phyloP scores from a whole-genome alignment of 2,888 invertebrate species.

The Vanessa cardui region DNA sequence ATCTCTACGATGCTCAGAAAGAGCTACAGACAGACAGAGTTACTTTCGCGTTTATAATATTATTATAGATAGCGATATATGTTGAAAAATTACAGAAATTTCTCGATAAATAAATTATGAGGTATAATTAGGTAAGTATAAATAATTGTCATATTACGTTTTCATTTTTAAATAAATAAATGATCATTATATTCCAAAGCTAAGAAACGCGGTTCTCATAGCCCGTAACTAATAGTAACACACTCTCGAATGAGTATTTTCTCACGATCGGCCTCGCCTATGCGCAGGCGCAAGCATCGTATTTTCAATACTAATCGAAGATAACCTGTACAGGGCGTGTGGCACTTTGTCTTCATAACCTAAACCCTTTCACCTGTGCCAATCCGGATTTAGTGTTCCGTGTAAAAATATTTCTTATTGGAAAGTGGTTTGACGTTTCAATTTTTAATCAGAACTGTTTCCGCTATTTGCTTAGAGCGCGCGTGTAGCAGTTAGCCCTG shows the following conservation, averaged over 20 bases:
- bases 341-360: conserved; percentile 14
- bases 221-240: conserved; percentile 51
- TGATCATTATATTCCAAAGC: not conserved
- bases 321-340: conserved; percentile 39
- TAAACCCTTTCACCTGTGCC: conserved; percentile 36
- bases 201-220: conserved; percentile 43
- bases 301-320: conserved; percentile 45
- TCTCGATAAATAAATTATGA: not conserved
- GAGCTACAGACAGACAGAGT: no score
- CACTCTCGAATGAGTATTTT: conserved; percentile 63
- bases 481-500: no score
- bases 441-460: not conserved
- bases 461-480: no score
- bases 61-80: no score
- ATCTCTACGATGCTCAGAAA: no score
- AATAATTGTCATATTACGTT: not conserved
- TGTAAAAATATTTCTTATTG: conserved; percentile 14
- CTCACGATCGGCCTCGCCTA: conserved; percentile 61
- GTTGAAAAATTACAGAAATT: no score
- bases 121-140: no score
- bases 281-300: conserved; percentile 43
- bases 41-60: no score
- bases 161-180: conserved; percentile 6
- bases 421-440: not conserved
- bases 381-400: conserved; percentile 4